phyloP scores from a whole-genome alignment of 2,113 vertebrate genomes.

The Chlamydotis undulata region DNA sequence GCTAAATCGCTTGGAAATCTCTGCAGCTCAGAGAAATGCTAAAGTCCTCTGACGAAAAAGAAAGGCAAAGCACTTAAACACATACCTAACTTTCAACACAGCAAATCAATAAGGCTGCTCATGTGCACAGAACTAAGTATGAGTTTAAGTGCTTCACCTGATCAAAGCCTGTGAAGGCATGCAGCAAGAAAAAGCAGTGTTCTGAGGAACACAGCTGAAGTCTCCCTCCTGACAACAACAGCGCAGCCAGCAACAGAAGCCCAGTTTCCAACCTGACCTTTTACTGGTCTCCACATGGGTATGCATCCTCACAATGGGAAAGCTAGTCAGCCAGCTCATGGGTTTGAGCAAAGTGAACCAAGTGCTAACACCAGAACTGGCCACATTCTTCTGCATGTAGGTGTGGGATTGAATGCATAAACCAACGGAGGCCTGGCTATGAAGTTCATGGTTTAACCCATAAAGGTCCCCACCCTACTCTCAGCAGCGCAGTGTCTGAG shows the following conservation, averaged over 20 bases:
- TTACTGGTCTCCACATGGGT: background rate
- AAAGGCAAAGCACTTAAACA: constrained; percentile 16
- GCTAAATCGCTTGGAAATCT: background rate
- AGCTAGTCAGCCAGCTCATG: background rate
- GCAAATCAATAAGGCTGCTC: background rate
- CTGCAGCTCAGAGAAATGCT: background rate
- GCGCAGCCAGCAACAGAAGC: background rate
- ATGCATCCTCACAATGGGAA: background rate
- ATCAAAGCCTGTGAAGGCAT: background rate
- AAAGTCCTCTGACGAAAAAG: background rate
- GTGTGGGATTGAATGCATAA: background rate
- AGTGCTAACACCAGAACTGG: background rate
- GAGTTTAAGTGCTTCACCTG: background rate
- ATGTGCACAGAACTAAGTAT: fast-evolving
- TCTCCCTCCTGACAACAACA: background rate
- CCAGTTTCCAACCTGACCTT: background rate
- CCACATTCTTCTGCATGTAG: background rate
- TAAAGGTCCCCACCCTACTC: background rate
- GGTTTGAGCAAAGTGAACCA: background rate
- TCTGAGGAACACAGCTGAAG: background rate
- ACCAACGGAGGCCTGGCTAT: background rate
- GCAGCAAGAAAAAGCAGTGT: background rate
- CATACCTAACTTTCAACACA: background rate
- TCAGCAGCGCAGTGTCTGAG: background rate
- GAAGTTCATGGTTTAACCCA: background rate